Evolutionary conservation across 2,113 vertebrate species (phyloP), one percentile per base, ranked within the genome.

Genomic region (Chaenogobius annularis): DNA sequence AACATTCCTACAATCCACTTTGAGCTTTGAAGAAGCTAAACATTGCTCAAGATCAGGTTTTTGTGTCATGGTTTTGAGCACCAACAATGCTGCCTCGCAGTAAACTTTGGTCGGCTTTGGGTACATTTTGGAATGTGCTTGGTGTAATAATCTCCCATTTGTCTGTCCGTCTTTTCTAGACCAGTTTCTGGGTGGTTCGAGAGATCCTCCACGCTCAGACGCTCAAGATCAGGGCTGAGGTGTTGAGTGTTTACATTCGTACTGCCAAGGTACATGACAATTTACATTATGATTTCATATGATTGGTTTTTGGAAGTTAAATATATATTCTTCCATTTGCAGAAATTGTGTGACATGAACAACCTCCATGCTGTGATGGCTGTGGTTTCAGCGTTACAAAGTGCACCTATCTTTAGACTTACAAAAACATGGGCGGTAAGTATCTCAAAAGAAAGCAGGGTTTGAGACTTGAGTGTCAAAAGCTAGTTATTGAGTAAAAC

Each of bases 361-460:
- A 99, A 97, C 82, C 95, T 99, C 14, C 98, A 99, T 44, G 96
- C 98, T 0, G 96, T 98, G 47, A 99, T 99, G 96, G 95, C 98
- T 8, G 98, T 99, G 84, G 95, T 99, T 68, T 99, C 98, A 0
- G 96, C 93, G 22, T 87, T 99, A 61, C 98, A 99, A 88, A 99
- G 98, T 50, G 98, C 97, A 67, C 98, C 98, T 0, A 99, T 99
- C 91, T 99, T 96, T 93, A 95, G 98, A 83, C 92, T 99, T 61
- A 94, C 94, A 68, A 99, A 99, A 93, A 99, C 98, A 0, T 99
- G 98, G 98, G 97, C 97, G 92, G 98, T 99, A 81, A 97, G 98
- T 96, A 78, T 44, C 61, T n/a, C 35, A 63, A 35, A 17, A 62
- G 58, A 63, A 43, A 10, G 61, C 4, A n/a, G 15, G 14, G 23